These are phyloP conservation scores for Cerastis rubricosa DNA, from an alignment of 2,888 invertebrate species.

Conservation along the genomic window DNA sequence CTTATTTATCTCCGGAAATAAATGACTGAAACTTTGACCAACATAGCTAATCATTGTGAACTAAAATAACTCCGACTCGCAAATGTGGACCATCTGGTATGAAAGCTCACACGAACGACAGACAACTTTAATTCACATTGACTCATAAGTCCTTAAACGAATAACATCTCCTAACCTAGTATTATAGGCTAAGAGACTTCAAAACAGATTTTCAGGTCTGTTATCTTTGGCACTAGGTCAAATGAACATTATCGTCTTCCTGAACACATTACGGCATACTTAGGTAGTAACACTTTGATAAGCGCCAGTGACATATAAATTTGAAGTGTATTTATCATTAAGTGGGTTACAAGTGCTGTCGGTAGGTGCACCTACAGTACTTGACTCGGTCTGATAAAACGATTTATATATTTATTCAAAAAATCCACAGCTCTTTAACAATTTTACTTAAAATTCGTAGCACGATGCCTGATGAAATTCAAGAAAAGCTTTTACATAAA, in stretches of 20 bases:
- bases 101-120: slow-evolving; percentile 60
- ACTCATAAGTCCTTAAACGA: slow-evolving; percentile 48
- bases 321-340: slow-evolving; percentile 31
- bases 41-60: slow-evolving; percentile 33
- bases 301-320: slow-evolving; percentile 20
- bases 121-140: slow-evolving; percentile 51
- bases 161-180: background rate
- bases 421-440: no score
- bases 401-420: no score
- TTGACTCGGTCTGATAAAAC: background rate
- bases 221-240: slow-evolving; percentile 30
- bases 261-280: slow-evolving; percentile 12
- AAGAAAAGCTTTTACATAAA: background rate
- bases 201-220: background rate
- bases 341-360: slow-evolving; percentile 21
- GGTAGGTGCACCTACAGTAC: slow-evolving; percentile 1
- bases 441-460: background rate
- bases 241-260: slow-evolving; percentile 3
- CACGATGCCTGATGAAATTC: background rate
- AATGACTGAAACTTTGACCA: no score
- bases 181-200: slow-evolving; percentile 8
- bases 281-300: slow-evolving; percentile 29
- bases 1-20: slow-evolving; percentile 21
- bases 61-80: slow-evolving; percentile 66
- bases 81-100: slow-evolving; percentile 67